Conservation (phyloP, 2,888 invertebrate genomes). For the Acanthosepion pharaonis region DNA sequence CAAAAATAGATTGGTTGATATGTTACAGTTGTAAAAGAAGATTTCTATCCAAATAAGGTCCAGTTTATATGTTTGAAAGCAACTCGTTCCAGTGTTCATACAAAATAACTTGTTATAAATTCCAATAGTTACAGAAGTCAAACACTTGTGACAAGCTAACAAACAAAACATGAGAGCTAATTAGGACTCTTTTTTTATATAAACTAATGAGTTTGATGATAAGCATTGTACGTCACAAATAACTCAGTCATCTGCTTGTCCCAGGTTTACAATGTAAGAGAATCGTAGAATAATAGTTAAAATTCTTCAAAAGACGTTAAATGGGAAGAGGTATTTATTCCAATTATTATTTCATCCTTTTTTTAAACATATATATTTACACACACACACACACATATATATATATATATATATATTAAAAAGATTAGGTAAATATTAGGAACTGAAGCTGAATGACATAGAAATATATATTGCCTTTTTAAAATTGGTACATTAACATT, state of each 20-base stretch:
- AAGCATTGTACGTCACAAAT: neutral
- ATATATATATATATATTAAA: too few species aligned
- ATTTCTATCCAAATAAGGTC: neutral
- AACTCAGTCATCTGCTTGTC: neutral
- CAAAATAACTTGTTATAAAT: neutral
- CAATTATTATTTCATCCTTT: neutral
- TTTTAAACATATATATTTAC: neutral
- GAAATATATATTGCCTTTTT: too few species aligned
- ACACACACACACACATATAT: neutral
- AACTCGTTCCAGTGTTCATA: neutral
- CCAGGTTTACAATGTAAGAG: neutral
- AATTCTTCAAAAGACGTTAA: neutral
- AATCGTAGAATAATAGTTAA: neutral
- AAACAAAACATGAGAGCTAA: neutral
- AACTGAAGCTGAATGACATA: too few species aligned
- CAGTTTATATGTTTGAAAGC: neutral
- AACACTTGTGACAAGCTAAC: neutral
- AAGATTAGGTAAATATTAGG: too few species aligned
- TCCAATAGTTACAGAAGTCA: neutral
- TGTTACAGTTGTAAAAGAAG: neutral
- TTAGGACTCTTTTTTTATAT: neutral
- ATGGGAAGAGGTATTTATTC: neutral
- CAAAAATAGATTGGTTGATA: neutral
- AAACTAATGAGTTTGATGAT: neutral
- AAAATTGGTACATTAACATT: too few species aligned